phyloP scores from a whole-genome alignment of 2,113 vertebrate genomes.

The Nesogale talazaci region DNA sequence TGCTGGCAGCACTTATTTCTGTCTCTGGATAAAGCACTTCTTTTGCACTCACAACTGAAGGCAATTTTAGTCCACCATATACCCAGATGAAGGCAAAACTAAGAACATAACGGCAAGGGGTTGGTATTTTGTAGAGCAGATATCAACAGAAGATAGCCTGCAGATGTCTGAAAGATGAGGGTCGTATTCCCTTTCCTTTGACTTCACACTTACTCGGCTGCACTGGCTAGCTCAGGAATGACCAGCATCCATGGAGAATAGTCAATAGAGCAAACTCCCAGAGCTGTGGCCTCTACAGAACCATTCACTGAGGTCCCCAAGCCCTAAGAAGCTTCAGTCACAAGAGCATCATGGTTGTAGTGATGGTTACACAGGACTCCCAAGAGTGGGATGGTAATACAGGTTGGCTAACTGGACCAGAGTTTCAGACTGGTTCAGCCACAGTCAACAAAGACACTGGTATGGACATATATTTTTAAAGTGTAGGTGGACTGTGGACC shows the following conservation, averaged over 20 bases:
- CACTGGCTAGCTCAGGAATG: neutral
- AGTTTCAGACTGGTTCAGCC: neutral
- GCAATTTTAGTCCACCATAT: neutral
- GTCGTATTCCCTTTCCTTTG: neutral
- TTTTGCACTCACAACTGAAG: neutral
- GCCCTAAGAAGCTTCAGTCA: neutral
- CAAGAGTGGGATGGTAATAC: neutral
- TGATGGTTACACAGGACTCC: conserved; percentile 77
- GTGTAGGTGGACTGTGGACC: neutral
- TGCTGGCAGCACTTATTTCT: neutral
- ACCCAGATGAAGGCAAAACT: neutral
- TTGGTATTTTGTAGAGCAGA: too few species aligned
- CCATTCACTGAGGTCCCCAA: neutral
- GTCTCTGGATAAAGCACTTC: neutral
- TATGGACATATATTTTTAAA: neutral
- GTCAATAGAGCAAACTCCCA: neutral
- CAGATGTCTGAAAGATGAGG: rapidly evolving
- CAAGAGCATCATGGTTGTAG: conserved; percentile 18
- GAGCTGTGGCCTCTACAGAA: neutral
- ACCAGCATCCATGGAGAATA: neutral
- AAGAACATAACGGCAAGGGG: too few species aligned
- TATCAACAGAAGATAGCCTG: too few species aligned
- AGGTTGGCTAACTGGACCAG: neutral
- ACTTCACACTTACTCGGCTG: neutral
- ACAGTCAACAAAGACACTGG: neutral